These are phyloP conservation scores for Andrena bicolor DNA, from an alignment of 2,888 invertebrate species.

Conservation along the genomic window DNA sequence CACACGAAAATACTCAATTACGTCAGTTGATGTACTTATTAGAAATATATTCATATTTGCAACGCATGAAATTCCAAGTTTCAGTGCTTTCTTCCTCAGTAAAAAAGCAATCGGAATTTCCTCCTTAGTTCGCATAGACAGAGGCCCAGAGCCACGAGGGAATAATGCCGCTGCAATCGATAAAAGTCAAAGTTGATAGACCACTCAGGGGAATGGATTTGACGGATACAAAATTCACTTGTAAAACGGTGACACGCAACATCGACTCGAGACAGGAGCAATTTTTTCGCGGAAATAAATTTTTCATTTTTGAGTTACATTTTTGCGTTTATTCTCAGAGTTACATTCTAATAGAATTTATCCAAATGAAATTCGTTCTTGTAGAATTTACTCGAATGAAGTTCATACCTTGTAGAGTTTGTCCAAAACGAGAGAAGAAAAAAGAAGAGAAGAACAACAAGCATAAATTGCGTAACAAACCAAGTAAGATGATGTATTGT, in stretches of 20 bases:
- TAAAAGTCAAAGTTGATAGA: slow-evolving; percentile 41
- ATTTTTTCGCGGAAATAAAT: slow-evolving; percentile 31
- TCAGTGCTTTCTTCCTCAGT: not conserved
- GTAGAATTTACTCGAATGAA: no score
- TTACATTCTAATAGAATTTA: no score
- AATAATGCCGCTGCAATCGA: slow-evolving; percentile 45
- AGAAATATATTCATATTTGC: not conserved
- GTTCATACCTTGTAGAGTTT: no score
- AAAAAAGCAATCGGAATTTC: not conserved
- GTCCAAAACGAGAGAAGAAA: no score
- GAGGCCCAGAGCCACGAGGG: slow-evolving; percentile 20
- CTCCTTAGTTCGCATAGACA: not conserved
- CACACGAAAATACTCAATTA: no score
- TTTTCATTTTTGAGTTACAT: not conserved
- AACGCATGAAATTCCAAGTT: not conserved
- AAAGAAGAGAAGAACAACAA: no score
- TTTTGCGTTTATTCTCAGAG: not conserved
- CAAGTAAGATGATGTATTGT: no score
- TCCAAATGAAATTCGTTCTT: no score
- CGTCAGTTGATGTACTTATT: not conserved
- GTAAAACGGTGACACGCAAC: slow-evolving; percentile 21
- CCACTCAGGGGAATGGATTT: slow-evolving; percentile 36
- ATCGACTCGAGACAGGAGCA: slow-evolving; percentile 18
- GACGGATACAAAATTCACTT: slow-evolving; percentile 42
- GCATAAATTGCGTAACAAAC: no score